Conservation (phyloP, 2,113 vertebrate genomes). For the Myrmecobius fasciatus region DNA sequence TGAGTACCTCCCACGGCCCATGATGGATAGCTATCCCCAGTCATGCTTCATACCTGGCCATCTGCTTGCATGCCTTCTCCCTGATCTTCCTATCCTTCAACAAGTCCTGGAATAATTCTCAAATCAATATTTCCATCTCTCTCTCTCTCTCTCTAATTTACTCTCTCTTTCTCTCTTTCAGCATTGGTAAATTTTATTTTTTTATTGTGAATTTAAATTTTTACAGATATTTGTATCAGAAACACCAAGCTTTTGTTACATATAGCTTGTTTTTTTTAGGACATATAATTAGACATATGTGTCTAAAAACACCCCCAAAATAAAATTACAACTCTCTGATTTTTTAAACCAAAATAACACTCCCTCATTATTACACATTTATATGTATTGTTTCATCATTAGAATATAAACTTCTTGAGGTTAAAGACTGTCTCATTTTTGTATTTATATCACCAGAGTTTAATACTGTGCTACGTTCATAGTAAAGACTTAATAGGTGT, state of each 20-base stretch:
- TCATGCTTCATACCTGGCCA: neutral
- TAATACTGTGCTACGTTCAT: neutral
- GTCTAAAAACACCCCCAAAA: neutral
- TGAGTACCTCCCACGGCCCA: neutral
- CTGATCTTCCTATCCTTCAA: neutral
- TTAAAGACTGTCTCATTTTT: neutral
- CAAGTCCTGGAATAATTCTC: neutral
- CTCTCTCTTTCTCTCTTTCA: no score
- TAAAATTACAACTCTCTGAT: neutral
- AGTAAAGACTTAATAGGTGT: neutral
- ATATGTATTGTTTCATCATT: neutral
- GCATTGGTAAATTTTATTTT: neutral
- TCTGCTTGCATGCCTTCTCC: neutral
- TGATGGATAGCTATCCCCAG: neutral
- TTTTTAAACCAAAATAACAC: neutral
- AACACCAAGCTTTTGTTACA: neutral
- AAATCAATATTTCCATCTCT: neutral
- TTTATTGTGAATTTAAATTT: neutral
- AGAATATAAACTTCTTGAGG: neutral
- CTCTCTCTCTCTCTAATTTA: no score
- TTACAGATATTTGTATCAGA: neutral
- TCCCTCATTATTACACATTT: neutral
- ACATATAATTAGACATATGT: neutral
- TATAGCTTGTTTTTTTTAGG: neutral
- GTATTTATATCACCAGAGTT: neutral